Evolutionary conservation across 2,888 invertebrate genomes (phyloP), one percentile per base, ranked within the genome.

Genomic region (Ichneumoninae sp.): DNA sequence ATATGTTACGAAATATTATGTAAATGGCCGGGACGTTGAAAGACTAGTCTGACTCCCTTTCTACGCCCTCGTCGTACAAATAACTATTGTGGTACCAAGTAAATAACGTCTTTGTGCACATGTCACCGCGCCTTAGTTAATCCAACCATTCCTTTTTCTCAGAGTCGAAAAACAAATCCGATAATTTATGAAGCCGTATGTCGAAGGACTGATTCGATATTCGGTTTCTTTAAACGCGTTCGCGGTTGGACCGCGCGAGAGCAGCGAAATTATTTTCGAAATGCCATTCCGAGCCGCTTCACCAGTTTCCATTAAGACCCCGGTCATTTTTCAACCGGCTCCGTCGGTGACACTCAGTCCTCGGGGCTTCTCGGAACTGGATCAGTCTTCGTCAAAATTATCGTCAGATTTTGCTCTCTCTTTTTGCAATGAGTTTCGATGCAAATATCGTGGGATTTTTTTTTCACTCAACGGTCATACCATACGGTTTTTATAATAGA

Each of bases 301-400:
- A 44, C 5, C 47, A 16, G 36, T 19, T 63, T 71, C 57, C 71
- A 50, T 68, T 63, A 36, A 50, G 76, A 81, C 65, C 65, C 54
- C 13, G 16, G 52, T 44, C 60, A 83, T 81, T 63, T 76, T 71
- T 79, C 78, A 83, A 81, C 19, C 13, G 26, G n/a, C 65, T 80
- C 66, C 16, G 10, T 26, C 26, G 60, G n/a, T 22, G 63, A 78
- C 69, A 63, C 47, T 57, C 57, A 16, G 10, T 16, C 57, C 68
- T 66, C 30, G 16, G 22, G 80, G 71, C 54, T 16, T 33, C 3
- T 54, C 19, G 26, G 30, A 75, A 68, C 22, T 50, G 40, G 75
- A 83, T 80, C 76, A 70, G 10, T 69, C 19, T 26, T 76, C 65
- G 44, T 76, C 44, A 33, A 57, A 65, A 79, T 75, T 36, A 36